phyloP scores from a whole-genome alignment of 2,888 invertebrate genomes.

The Drosophila sordidula region DNA sequence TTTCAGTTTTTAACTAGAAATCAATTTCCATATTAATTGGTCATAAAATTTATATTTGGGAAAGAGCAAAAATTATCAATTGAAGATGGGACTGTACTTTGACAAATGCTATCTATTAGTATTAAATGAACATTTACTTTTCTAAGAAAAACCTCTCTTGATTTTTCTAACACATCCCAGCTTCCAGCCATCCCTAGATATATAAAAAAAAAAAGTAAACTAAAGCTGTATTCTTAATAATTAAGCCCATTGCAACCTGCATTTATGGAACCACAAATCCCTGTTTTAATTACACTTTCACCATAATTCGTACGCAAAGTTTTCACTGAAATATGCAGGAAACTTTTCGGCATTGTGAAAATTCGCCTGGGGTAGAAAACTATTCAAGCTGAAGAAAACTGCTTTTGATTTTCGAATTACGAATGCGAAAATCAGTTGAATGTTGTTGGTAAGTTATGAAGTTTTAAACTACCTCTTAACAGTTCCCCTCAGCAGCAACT shows the following conservation, averaged over 20 bases:
- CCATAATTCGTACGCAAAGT: slow-evolving; percentile 8
- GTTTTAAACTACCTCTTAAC: slow-evolving; percentile 23
- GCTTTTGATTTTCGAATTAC: slow-evolving; percentile 22
- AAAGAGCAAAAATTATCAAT: no score
- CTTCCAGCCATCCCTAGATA: neutral
- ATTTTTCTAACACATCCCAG: no score
- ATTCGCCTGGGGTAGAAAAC: neutral
- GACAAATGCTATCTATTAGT: no score
- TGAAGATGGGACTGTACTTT: no score
- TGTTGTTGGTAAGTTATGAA: slow-evolving; percentile 13
- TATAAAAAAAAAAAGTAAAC: neutral
- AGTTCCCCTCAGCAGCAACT: neutral
- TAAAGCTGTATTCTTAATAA: neutral
- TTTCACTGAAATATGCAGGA: slow-evolving; percentile 15
- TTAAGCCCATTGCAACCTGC: slow-evolving; percentile 3
- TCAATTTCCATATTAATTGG: no score
- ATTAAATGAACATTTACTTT: no score
- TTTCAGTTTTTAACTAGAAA: no score
- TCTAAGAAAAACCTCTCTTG: no score
- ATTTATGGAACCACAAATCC: neutral
- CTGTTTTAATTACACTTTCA: slow-evolving; percentile 8
- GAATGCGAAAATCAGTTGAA: slow-evolving; percentile 30
- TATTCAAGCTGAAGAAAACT: slow-evolving; percentile 4
- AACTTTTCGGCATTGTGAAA: slow-evolving; percentile 17
- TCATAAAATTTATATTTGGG: no score